A percentile compares a stretch with the other conserved stretches of the same genome.
phyloP scores from a whole-genome alignment of 2,888 invertebrate genomes.

The Drosophila meridionalis region DNA sequence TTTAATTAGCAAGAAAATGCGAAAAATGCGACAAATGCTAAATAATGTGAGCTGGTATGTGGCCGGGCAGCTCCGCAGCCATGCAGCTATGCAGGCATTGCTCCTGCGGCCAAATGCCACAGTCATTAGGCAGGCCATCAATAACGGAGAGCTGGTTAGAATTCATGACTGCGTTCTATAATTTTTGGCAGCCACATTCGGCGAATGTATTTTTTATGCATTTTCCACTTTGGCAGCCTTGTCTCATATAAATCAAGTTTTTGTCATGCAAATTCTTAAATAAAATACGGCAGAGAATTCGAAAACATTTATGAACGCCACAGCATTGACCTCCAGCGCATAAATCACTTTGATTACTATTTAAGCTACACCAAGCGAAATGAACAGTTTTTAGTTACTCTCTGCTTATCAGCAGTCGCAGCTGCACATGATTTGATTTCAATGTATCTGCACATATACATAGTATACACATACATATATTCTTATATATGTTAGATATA shows the following conservation, averaged over 20 bases:
- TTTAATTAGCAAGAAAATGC: constrained; percentile 77
- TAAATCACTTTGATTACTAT: constrained; percentile 79
- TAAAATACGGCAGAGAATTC: constrained; percentile 51
- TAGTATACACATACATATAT: neutral
- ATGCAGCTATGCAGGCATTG: neutral
- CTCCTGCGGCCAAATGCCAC: constrained; percentile 26
- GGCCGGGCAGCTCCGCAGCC: neutral
- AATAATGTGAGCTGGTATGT: constrained; percentile 39
- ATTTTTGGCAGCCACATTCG: constrained; percentile 48
- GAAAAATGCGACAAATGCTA: constrained; percentile 43
- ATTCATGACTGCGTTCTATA: constrained; percentile 32
- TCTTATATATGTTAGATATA: neutral
- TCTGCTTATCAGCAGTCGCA: constrained; percentile 70
- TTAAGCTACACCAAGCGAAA: constrained; percentile 57
- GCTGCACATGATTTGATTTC: constrained; percentile 56
- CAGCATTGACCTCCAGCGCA: constrained; percentile 71
- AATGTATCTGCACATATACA: constrained; percentile 8
- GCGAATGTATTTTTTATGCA: constrained; percentile 43
- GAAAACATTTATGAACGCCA: constrained; percentile 63
- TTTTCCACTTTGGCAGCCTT: constrained; percentile 64
- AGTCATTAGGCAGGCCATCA: constrained; percentile 23
- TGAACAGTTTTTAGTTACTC: constrained; percentile 53
- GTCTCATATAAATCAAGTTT: constrained; percentile 72
- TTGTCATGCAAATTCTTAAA: constrained; percentile 63
- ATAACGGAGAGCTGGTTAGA: constrained; percentile 20